These are phyloP conservation scores for Galerucella calmariensis DNA, from an alignment of 2,888 invertebrate species.

Conservation along the genomic window DNA sequence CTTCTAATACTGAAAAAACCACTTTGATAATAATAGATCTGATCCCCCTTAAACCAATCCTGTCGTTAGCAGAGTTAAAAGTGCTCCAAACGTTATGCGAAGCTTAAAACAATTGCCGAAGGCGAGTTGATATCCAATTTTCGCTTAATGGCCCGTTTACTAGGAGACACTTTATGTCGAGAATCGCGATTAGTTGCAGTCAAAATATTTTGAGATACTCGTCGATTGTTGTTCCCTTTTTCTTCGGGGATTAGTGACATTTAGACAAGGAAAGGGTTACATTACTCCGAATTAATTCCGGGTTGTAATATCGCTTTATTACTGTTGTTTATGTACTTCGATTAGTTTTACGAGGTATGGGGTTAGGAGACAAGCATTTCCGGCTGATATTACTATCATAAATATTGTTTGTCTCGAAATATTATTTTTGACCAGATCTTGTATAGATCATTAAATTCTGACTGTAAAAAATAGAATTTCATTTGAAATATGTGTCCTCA, in stretches of 20 bases:
- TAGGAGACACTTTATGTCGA: conserved; percentile 36
- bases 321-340: conserved; percentile 18
- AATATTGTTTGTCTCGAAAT: not conserved
- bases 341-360: conserved; percentile 24
- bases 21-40: not conserved
- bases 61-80: conserved; percentile 21
- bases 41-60: conserved; percentile 7
- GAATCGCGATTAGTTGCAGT: conserved; percentile 32
- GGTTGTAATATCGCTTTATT: conserved; percentile 16
- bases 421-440: not conserved
- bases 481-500: not conserved
- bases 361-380: not conserved
- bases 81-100: conserved; percentile 24
- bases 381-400: not conserved
- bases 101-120: conserved; percentile 36
- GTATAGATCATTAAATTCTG: not conserved
- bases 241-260: conserved; percentile 21
- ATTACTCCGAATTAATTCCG: conserved; percentile 18
- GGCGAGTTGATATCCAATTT: conserved; percentile 41
- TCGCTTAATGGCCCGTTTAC: conserved; percentile 38
- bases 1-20: no score
- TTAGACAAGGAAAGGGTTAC: conserved; percentile 9
- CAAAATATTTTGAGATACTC: conserved; percentile 35
- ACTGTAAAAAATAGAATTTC: not conserved
- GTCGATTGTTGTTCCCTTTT: conserved; percentile 35